Percentiles rank a stretch among this genome's conserved stretches.
Conservation (phyloP, 1,140 invertebrate genomes). For the Reticulitermes speratus region DNA sequence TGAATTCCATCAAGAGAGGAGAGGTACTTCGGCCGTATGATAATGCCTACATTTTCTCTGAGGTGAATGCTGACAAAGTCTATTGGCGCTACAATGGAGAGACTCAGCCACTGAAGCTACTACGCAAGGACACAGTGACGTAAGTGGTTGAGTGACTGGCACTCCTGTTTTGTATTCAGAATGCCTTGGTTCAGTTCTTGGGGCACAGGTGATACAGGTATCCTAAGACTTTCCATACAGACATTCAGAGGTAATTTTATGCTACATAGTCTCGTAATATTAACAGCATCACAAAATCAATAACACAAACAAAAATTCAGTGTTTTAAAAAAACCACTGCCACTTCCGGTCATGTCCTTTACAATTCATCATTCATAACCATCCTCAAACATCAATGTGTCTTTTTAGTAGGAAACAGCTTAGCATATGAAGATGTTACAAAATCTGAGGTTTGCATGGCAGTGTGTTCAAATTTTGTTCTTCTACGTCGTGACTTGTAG, state of each 20-base stretch:
- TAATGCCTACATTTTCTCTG: conserved; percentile 78
- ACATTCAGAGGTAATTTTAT: too few relatives aligned
- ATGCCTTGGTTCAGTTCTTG: not conserved
- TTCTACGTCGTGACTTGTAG: too few relatives aligned
- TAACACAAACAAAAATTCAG: too few relatives aligned
- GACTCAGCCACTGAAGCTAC: conserved; percentile 75
- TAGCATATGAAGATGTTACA: too few relatives aligned
- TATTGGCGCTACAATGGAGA: conserved; percentile 81
- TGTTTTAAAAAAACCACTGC: too few relatives aligned
- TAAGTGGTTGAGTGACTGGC: conserved; percentile 41
- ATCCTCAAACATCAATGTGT: not conserved
- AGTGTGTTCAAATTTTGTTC: too few relatives aligned
- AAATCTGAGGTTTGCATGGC: too few relatives aligned
- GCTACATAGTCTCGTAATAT: too few relatives aligned
- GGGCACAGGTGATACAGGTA: not conserved
- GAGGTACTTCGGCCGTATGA: conserved; percentile 81
- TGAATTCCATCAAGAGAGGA: conserved; percentile 76
- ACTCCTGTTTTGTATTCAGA: not conserved
- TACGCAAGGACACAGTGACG: conserved; percentile 71
- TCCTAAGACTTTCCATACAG: not conserved
- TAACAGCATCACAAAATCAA: too few relatives aligned
- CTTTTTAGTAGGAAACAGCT: not conserved
- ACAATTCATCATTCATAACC: not conserved
- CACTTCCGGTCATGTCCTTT: not conserved
- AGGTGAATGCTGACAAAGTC: conserved; percentile 87